Percentiles rank a stretch among this genome's conserved stretches.
Conservation (phyloP, 2,888 invertebrate species). For the Nephrotoma guestfalica region DNA sequence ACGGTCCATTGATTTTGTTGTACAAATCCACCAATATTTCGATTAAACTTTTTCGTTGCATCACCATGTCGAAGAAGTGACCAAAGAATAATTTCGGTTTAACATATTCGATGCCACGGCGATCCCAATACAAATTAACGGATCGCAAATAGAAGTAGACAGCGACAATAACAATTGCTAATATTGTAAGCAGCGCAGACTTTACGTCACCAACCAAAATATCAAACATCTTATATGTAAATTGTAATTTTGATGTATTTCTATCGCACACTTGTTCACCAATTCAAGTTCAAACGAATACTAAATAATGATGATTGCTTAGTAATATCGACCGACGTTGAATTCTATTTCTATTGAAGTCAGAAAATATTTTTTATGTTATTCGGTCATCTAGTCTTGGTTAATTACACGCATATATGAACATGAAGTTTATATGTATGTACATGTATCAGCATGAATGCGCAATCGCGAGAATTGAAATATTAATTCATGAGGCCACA, state of each 20-base stretch:
- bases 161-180: not conserved
- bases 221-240: not conserved
- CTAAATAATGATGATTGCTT: not conserved
- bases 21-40: not conserved
- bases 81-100: not conserved
- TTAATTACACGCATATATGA: no score
- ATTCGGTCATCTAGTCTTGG: no score
- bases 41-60: not conserved
- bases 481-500: no score
- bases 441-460: no score
- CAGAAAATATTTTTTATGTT: no score
- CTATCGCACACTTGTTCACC: not conserved
- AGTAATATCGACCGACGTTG: no score
- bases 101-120: not conserved
- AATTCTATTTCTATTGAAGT: no score
- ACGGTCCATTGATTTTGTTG: not conserved
- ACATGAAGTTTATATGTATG: no score
- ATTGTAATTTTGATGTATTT: not conserved
- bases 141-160: not conserved
- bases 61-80: not conserved
- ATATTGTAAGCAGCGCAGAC: not conserved
- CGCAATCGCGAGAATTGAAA: no score
- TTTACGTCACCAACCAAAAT: not conserved
- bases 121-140: not conserved
- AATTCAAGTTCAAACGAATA: not conserved